phyloP scores from a whole-genome alignment of 1,140 invertebrate species.

The Subanguina moxae region DNA sequence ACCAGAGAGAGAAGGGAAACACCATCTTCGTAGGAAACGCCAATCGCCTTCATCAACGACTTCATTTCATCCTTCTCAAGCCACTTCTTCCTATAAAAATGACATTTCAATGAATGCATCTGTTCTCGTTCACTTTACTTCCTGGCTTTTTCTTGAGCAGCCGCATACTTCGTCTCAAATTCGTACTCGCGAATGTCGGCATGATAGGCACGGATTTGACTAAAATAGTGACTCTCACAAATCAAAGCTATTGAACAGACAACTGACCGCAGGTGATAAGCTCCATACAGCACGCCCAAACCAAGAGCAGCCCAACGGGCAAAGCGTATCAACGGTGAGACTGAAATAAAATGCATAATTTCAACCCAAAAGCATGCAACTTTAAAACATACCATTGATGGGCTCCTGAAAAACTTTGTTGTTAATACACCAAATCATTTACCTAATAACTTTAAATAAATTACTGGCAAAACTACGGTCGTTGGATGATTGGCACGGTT shows the following conservation, averaged over 20 bases:
- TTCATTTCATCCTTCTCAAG: constrained; percentile 55
- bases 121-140: too few relatives aligned
- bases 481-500: background rate
- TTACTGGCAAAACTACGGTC: background rate
- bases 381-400: too few relatives aligned
- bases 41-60: constrained; percentile 55
- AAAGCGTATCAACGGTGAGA: constrained; percentile 52
- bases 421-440: too few relatives aligned
- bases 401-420: too few relatives aligned
- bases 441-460: too few relatives aligned
- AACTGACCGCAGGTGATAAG: background rate
- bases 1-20: constrained; percentile 25
- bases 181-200: constrained; percentile 55
- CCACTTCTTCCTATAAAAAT: constrained; percentile 59
- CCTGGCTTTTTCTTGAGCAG: constrained; percentile 44
- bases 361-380: too few relatives aligned
- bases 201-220: constrained; percentile 50
- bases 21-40: constrained; percentile 56
- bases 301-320: constrained; percentile 53
- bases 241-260: too few relatives aligned
- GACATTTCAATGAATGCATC: too few relatives aligned
- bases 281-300: constrained; percentile 41
- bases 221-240: too few relatives aligned
- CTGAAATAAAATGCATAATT: constrained; percentile 46
- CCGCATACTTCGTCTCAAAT: constrained; percentile 53